Conservation (phyloP, 1,140 invertebrate species). For the Dufourea novaeangliae region DNA sequence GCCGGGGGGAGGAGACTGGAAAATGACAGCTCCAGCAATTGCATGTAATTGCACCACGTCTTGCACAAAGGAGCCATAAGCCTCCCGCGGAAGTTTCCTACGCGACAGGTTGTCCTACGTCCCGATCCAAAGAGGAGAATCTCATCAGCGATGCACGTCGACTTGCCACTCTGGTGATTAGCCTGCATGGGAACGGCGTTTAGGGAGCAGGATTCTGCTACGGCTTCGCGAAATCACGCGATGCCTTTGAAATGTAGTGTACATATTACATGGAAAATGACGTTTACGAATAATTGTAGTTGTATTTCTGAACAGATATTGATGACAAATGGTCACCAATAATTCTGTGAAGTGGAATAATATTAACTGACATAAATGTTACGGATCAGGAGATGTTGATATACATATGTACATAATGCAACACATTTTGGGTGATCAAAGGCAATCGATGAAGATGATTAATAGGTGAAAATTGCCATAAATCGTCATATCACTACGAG, state of each 20-base stretch:
- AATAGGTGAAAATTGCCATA: not conserved
- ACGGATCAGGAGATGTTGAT: not conserved
- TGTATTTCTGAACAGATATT: not conserved
- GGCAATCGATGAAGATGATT: not conserved
- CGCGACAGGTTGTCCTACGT: conserved; percentile 55
- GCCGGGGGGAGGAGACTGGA: not conserved
- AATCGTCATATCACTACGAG: not conserved
- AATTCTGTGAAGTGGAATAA: too few relatives aligned
- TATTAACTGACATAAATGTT: too few relatives aligned
- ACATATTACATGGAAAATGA: not conserved
- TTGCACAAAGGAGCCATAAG: conserved; percentile 52
- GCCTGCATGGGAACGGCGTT: conserved; percentile 38
- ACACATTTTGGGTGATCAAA: not conserved
- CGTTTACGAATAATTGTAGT: conserved; percentile 3
- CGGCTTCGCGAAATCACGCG: not conserved
- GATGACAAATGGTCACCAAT: too few relatives aligned
- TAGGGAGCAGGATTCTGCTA: conserved; percentile 4
- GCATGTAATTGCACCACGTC: conserved; percentile 52
- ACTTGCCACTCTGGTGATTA: conserved; percentile 49
- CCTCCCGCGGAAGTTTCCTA: conserved; percentile 50
- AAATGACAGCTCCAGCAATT: conserved; percentile 55
- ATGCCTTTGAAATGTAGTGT: conserved; percentile 18
- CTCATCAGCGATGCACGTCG: conserved; percentile 52
- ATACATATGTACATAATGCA: not conserved
- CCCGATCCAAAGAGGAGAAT: conserved; percentile 44